phyloP scores from a whole-genome alignment of 2,888 invertebrate species.

The Zeuzera pyrina region DNA sequence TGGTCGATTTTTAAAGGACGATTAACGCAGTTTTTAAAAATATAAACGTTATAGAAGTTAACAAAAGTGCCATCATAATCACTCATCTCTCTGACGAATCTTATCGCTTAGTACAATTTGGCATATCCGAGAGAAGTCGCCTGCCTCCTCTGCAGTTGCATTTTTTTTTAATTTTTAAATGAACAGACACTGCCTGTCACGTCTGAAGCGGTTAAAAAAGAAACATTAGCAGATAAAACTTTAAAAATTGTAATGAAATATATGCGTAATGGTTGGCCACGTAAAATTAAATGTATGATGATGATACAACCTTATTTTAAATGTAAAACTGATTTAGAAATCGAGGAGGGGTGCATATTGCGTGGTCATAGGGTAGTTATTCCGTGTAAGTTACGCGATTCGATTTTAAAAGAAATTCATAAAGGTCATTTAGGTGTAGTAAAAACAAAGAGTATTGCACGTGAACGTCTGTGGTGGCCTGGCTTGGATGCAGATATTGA shows the following conservation, averaged over 20 bases:
- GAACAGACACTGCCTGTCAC: too few species aligned
- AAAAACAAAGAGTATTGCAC: slow-evolving; percentile 13
- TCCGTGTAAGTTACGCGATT: slow-evolving; percentile 5
- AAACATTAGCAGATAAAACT: too few species aligned
- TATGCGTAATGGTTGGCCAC: slow-evolving; percentile 9
- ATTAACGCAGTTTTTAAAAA: slow-evolving; percentile 2
- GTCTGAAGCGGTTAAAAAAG: too few species aligned
- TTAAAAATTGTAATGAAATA: too few species aligned
- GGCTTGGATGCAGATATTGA: slow-evolving; percentile 13
- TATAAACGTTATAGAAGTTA: slow-evolving; percentile 3
- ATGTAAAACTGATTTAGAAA: slow-evolving; percentile 14
- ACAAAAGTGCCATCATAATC: slow-evolving; percentile 2
- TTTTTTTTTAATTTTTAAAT: too few species aligned
- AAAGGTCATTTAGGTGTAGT: slow-evolving; percentile 11
- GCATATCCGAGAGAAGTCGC: too few species aligned
- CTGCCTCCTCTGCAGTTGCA: too few species aligned
- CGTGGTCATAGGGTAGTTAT: slow-evolving; percentile 13
- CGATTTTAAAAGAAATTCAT: slow-evolving; percentile 12
- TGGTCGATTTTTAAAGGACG: slow-evolving; percentile 4
- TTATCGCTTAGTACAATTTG: slow-evolving; percentile 8
- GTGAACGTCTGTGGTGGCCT: slow-evolving; percentile 15
- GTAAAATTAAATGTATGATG: slow-evolving; percentile 8
- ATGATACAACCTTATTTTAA: slow-evolving; percentile 14
- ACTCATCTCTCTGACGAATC: slow-evolving; percentile 12
- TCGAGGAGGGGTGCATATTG: slow-evolving; percentile 12